Percentiles rank a stretch among this genome's conserved stretches.
phyloP scores from a whole-genome alignment of 2,888 invertebrate genomes.

The Dasysyrphus tricinctus region DNA sequence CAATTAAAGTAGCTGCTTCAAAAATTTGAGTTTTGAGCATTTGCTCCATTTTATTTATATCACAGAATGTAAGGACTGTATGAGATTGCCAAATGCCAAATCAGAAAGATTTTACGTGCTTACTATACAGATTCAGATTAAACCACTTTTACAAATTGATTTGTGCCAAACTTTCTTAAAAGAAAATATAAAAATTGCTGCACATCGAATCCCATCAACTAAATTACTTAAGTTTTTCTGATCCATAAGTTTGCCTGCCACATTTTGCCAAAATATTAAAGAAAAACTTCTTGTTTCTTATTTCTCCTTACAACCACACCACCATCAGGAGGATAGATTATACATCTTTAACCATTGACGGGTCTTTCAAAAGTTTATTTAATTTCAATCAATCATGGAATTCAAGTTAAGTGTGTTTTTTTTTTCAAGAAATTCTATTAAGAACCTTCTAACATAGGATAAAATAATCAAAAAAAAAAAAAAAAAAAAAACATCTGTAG shows the following conservation, averaged over 20 bases:
- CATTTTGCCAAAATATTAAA: background rate
- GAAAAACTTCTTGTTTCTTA: background rate
- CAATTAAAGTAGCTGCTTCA: no score
- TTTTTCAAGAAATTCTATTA: constrained; percentile 35
- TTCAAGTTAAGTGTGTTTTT: constrained; percentile 39
- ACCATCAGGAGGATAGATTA: background rate
- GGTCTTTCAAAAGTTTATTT: constrained; percentile 56
- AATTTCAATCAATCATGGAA: constrained; percentile 60
- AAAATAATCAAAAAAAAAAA: constrained; percentile 12
- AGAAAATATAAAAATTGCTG: background rate
- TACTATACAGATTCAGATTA: no score
- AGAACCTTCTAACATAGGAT: background rate
- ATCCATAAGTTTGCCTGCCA: background rate
- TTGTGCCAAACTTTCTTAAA: background rate
- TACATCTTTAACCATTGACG: constrained; percentile 20
- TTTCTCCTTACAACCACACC: background rate
- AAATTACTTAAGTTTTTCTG: background rate
- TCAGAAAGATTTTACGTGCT: background rate
- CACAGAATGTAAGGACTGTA: no score
- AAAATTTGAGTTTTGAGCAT: no score
- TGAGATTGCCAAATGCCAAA: no score
- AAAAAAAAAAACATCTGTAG: constrained; percentile 38
- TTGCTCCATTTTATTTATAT: no score
- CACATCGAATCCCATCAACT: background rate
- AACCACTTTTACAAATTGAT: background rate